These are phyloP conservation scores for Drosophila nannoptera DNA, from an alignment of 1,140 invertebrate species.

Conservation along the genomic window DNA sequence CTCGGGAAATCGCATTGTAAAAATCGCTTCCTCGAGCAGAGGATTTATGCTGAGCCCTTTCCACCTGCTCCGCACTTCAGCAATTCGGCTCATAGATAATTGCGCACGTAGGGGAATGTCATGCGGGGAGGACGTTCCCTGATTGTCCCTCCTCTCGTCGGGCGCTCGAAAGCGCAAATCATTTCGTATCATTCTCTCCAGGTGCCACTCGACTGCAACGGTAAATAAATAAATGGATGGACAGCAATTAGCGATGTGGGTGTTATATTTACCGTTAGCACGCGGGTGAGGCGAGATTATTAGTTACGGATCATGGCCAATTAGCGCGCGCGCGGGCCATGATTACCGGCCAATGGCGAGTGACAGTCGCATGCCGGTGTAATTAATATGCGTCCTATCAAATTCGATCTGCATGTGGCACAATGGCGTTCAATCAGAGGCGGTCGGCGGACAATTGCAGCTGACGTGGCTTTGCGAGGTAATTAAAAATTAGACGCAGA, in stretches of 20 bases:
- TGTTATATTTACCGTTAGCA: slow-evolving; percentile 20
- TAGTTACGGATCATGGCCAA: slow-evolving; percentile 30
- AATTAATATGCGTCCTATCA: slow-evolving; percentile 30
- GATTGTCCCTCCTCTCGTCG: too few relatives aligned
- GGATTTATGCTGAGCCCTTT: too few relatives aligned
- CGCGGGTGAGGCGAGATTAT: slow-evolving; percentile 13
- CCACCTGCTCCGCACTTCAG: too few relatives aligned
- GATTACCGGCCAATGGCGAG: slow-evolving; percentile 8
- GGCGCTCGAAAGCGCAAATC: too few relatives aligned
- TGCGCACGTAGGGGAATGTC: too few relatives aligned
- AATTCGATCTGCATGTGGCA: slow-evolving; percentile 25
- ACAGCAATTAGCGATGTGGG: slow-evolving; percentile 32
- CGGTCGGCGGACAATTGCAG: slow-evolving; percentile 13
- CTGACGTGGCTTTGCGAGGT: slow-evolving; percentile 16
- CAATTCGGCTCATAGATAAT: too few relatives aligned
- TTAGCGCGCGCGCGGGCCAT: slow-evolving; percentile 14
- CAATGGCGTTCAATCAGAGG: slow-evolving; percentile 26
- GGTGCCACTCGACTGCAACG: background rate
- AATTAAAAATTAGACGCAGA: slow-evolving; percentile 50
- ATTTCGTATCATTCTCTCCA: too few relatives aligned
- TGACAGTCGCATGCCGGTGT: background rate
- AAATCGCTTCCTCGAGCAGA: too few relatives aligned
- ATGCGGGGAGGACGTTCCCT: too few relatives aligned
- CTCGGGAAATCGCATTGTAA: too few relatives aligned
- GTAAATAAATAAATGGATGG: slow-evolving; percentile 28